Evolutionary conservation across 2,888 invertebrate genomes (phyloP).

Genomic region (Cephus sareptanus): DNA sequence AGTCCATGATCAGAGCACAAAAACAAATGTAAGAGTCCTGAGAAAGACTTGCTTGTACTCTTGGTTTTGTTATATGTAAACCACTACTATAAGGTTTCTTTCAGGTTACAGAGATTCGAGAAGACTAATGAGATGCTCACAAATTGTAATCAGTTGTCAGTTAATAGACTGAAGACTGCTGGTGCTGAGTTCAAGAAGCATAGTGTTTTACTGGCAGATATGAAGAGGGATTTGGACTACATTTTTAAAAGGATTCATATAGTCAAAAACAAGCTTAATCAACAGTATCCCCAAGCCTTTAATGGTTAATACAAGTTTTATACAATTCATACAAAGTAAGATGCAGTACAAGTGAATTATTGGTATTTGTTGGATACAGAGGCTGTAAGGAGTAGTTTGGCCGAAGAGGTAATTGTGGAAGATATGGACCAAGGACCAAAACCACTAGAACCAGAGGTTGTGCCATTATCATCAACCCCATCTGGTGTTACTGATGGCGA

Average conservation of each 20-base stretch:
- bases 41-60: background rate
- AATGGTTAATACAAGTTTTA: slow-evolving; percentile 47
- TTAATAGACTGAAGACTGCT: slow-evolving; percentile 86
- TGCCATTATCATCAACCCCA: slow-evolving; percentile 43
- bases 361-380: slow-evolving; percentile 37
- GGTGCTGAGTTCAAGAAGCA: slow-evolving; percentile 91
- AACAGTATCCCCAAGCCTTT: slow-evolving; percentile 63
- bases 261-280: slow-evolving; percentile 83
- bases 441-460: slow-evolving; percentile 54
- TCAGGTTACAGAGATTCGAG: slow-evolving; percentile 93
- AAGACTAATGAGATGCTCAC: slow-evolving; percentile 99
- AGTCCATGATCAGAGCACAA: slow-evolving; percentile 89
- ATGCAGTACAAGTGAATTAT: background rate
- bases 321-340: background rate
- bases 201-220: slow-evolving; percentile 85
- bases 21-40: slow-evolving; percentile 83
- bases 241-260: slow-evolving; percentile 92
- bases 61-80: background rate
- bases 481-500: slow-evolving; percentile 45
- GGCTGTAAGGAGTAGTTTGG: slow-evolving; percentile 61
- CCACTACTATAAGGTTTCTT: slow-evolving; percentile 39
- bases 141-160: slow-evolving; percentile 95
- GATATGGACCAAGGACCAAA: slow-evolving; percentile 54
- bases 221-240: slow-evolving; percentile 94
- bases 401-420: slow-evolving; percentile 63